These are phyloP conservation scores for Lutraria lutraria DNA, from an alignment of 2,888 invertebrate genomes.

Conservation along the genomic window DNA sequence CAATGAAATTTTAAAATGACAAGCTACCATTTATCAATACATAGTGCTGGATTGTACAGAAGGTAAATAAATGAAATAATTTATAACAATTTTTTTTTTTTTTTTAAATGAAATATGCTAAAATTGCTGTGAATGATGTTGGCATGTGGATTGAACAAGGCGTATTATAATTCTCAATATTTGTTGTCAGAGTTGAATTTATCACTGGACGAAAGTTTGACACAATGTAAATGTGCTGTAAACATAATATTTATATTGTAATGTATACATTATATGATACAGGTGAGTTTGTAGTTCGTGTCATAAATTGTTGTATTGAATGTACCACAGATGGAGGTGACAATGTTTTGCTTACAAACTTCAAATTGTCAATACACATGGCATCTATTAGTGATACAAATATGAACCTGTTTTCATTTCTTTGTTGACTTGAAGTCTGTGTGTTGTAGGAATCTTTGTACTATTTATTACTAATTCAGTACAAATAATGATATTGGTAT, in stretches of 20 bases:
- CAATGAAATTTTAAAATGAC: not conserved
- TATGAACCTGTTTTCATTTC: conserved; percentile 14
- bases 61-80: conserved; percentile 10
- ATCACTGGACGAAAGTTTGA: not conserved
- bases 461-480: not conserved
- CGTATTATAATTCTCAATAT: not conserved
- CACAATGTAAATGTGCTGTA: not conserved
- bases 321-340: conserved; percentile 23
- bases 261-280: not conserved
- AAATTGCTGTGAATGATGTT: not conserved
- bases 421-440: conserved; percentile 13
- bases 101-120: not conserved
- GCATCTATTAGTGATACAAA: conserved; percentile 7
- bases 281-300: conserved; percentile 39
- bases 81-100: not conserved
- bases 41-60: not conserved
- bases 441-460: not conserved
- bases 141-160: too few relatives aligned
- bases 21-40: not conserved
- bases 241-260: not conserved
- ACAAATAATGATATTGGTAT: too few relatives aligned
- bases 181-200: not conserved
- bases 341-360: conserved; percentile 23
- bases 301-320: conserved; percentile 2
- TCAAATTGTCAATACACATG: conserved; percentile 15